Evolutionary conservation across 2,797 vertebrate genomes (phyloP).

Genomic region (Astyanax mexicanus): DNA sequence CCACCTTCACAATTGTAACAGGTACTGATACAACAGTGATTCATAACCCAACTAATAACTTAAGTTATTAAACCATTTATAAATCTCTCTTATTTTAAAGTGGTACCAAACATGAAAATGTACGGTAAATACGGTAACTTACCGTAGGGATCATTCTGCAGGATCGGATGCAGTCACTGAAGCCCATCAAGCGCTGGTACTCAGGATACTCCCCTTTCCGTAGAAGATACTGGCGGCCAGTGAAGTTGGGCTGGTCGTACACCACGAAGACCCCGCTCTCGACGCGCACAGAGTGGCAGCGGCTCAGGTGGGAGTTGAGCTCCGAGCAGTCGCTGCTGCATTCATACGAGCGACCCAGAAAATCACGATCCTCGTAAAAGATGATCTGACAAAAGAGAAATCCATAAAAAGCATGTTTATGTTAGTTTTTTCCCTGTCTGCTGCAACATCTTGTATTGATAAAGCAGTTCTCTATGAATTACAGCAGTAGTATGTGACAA

Average conservation of each 20-base stretch:
- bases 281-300: constrained; percentile 74
- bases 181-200: constrained; percentile 75
- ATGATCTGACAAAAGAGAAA: constrained; percentile 60
- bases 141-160: constrained; percentile 77
- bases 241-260: constrained; percentile 75
- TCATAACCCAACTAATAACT: too few species aligned
- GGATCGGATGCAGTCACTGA: constrained; percentile 75
- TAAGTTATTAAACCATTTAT: too few species aligned
- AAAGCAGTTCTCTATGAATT: neutral
- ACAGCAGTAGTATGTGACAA: neutral
- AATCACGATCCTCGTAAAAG: constrained; percentile 76
- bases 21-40: too few species aligned
- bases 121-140: too few species aligned
- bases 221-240: constrained; percentile 74
- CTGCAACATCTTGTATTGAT: neutral
- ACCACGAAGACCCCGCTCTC: constrained; percentile 78
- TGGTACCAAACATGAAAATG: too few species aligned
- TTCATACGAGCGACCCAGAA: constrained; percentile 73
- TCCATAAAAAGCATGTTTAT: neutral
- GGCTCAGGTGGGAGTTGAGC: constrained; percentile 70
- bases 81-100: too few species aligned
- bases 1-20: too few species aligned
- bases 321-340: constrained; percentile 72
- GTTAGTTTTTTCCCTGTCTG: neutral
- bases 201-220: constrained; percentile 79